phyloP scores from a whole-genome alignment of 2,113 vertebrate species.

The Carettochelys insculpta region DNA sequence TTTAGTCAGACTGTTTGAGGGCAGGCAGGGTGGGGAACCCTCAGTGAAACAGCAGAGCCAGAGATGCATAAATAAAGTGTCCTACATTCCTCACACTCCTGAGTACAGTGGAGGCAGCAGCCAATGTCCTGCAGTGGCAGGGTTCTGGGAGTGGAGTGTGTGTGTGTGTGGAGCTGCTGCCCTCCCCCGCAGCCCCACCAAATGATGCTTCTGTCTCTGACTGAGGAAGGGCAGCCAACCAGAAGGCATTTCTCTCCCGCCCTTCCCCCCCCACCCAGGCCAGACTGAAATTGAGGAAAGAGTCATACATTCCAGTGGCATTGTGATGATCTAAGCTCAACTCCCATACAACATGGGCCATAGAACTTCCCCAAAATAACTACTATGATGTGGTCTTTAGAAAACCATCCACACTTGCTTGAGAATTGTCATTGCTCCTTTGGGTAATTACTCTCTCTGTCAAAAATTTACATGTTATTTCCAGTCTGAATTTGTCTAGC shows the following conservation, averaged over 20 bases:
- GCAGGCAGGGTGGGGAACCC: too few relatives aligned
- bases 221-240: accelerated
- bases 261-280: too few relatives aligned
- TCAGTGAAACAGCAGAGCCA: too few relatives aligned
- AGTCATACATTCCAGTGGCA: neutral
- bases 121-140: too few relatives aligned
- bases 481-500: neutral
- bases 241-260: neutral
- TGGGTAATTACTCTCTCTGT: neutral
- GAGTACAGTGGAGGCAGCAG: too few relatives aligned
- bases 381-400: neutral
- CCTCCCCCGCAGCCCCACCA: too few relatives aligned
- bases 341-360: neutral
- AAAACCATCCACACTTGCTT: neutral
- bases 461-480: neutral
- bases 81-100: too few relatives aligned
- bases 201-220: too few relatives aligned
- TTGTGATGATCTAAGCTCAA: neutral
- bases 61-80: too few relatives aligned
- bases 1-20: too few relatives aligned
- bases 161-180: too few relatives aligned
- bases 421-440: neutral
- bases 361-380: neutral
- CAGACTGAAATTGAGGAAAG: neutral
- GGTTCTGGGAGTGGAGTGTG: too few relatives aligned